Evolutionary conservation across 2,888 invertebrate genomes (phyloP).

Genomic region (Sinodicranocentrus sp.): DNA sequence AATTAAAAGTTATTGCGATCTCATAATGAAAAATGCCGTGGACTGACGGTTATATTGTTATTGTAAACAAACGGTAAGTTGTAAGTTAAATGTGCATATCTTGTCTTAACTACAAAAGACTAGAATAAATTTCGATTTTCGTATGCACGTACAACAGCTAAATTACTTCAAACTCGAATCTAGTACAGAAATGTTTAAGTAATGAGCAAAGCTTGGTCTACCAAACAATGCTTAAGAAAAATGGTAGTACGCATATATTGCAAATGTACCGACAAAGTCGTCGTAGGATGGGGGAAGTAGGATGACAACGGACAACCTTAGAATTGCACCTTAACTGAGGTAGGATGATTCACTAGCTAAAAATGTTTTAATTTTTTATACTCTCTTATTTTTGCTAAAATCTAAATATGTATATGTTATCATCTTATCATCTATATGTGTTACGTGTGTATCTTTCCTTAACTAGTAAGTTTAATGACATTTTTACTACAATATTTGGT

Average conservation of each 20-base stretch:
- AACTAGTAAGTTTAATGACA: neutral
- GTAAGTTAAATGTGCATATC: neutral
- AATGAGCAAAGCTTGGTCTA: neutral
- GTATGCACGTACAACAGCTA: neutral
- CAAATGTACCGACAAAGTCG: neutral
- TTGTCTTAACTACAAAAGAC: slow-evolving; percentile 20
- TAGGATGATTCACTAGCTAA: slow-evolving; percentile 37
- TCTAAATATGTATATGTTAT: too few species aligned
- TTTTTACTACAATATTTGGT: slow-evolving; percentile 52
- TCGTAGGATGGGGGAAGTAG: neutral
- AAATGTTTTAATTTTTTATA: slow-evolving; percentile 12
- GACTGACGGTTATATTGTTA: neutral
- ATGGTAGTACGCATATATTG: too few species aligned
- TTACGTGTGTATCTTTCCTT: too few species aligned
- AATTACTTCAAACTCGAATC: neutral
- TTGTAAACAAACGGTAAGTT: neutral
- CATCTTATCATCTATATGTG: too few species aligned
- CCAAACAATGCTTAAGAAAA: neutral
- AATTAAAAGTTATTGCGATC: neutral
- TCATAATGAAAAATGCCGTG: neutral
- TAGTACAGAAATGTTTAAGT: neutral
- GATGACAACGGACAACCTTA: slow-evolving; percentile 23
- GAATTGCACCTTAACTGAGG: slow-evolving; percentile 57
- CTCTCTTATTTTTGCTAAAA: neutral
- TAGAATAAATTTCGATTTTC: slow-evolving; percentile 35